Conservation (phyloP, 2,797 vertebrate genomes). For the Acropternis orthonyx region DNA sequence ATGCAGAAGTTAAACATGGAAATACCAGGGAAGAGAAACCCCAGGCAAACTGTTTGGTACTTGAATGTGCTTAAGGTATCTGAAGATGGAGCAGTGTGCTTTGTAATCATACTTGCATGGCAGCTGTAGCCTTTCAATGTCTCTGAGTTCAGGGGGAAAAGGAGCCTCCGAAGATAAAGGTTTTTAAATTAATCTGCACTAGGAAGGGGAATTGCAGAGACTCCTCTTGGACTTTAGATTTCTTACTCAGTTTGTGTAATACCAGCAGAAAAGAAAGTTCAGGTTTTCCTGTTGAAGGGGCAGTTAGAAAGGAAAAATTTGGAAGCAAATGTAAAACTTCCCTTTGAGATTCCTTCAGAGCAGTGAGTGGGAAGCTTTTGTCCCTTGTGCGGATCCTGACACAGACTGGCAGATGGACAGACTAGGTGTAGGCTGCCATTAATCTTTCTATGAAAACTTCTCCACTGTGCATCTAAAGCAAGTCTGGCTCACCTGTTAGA, state of each 20-base stretch:
- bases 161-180: background rate
- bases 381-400: fast-evolving
- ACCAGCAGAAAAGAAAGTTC: background rate
- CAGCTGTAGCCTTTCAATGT: background rate
- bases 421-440: background rate
- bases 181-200: background rate
- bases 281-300: background rate
- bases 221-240: background rate
- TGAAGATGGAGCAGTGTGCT: background rate
- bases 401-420: background rate
- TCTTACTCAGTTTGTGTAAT: background rate
- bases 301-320: background rate
- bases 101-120: background rate
- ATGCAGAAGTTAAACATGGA: background rate
- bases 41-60: background rate
- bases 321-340: background rate
- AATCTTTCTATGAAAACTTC: background rate
- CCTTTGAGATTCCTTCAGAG: background rate
- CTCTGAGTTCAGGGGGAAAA: background rate
- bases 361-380: background rate
- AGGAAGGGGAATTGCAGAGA: background rate
- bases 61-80: background rate
- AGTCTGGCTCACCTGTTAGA: background rate
- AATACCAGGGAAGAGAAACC: background rate
- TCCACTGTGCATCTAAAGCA: background rate